Evolutionary conservation across 2,888 invertebrate species (phyloP).

Genomic region (Penaeus monodon): DNA sequence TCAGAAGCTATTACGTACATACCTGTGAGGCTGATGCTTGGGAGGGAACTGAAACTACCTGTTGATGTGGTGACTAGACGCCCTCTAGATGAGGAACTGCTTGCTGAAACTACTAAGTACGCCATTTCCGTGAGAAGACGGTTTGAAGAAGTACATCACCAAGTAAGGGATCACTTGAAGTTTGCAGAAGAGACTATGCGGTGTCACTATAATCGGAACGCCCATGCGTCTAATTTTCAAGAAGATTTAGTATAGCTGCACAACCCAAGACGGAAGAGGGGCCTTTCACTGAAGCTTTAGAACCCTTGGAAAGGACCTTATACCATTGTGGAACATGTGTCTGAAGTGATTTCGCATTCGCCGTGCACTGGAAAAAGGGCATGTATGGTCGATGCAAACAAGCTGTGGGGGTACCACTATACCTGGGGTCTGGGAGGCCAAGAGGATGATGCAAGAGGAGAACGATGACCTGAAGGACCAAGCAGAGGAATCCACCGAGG

Average conservation of each 20-base stretch:
- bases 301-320: slow-evolving; percentile 22
- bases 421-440: too few species aligned
- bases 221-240: neutral
- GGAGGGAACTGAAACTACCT: neutral
- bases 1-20: neutral
- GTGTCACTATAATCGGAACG: neutral
- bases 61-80: neutral
- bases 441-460: too few species aligned
- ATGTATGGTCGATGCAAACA: too few species aligned
- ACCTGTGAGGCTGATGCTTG: slow-evolving; percentile 8
- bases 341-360: too few species aligned
- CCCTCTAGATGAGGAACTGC: neutral
- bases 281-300: slow-evolving; percentile 3
- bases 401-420: too few species aligned
- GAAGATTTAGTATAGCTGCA: neutral
- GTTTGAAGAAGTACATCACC: neutral
- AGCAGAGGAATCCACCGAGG: too few species aligned
- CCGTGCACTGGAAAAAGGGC: too few species aligned
- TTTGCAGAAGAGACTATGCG: neutral
- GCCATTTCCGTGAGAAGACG: too few species aligned
- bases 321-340: neutral
- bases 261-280: slow-evolving; percentile 3
- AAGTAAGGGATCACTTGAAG: neutral
- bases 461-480: too few species aligned
- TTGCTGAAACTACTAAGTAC: neutral